phyloP scores from a whole-genome alignment of 2,113 vertebrate species.

The Azemiops feae region DNA sequence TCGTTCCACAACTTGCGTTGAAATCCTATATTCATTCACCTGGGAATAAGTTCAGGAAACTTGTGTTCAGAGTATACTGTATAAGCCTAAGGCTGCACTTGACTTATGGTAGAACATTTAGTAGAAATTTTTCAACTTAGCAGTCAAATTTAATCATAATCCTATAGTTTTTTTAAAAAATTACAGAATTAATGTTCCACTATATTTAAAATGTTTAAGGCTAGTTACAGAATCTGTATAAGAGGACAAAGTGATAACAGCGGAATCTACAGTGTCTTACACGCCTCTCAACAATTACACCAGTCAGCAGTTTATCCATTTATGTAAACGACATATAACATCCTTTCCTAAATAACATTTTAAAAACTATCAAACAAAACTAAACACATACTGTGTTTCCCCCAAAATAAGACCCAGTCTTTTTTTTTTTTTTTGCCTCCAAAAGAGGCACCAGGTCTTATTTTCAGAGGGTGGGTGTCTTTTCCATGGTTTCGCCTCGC shows the following conservation, averaged over 20 bases:
- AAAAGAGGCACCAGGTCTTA: too few species aligned
- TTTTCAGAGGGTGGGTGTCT: too few species aligned
- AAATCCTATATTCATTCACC: not conserved
- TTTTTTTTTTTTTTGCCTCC: too few species aligned
- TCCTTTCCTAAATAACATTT: not conserved
- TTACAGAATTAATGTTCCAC: not conserved
- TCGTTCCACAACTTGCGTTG: not conserved
- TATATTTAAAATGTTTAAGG: not conserved
- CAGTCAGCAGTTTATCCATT: not conserved
- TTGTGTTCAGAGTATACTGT: not conserved
- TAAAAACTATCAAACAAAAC: not conserved
- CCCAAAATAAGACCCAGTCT: too few species aligned
- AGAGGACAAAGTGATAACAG: not conserved
- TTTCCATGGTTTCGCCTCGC: too few species aligned
- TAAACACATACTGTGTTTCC: not conserved
- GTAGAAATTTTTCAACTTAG: not conserved
- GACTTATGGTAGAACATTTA: not conserved
- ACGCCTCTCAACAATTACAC: not conserved
- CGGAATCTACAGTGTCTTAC: not conserved
- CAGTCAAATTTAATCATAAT: not conserved
- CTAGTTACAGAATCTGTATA: not conserved
- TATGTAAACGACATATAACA: not conserved
- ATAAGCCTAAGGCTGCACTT: not conserved
- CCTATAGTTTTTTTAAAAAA: not conserved
- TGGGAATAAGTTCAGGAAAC: not conserved